Base-by-base conservation (phyloP, 2,113 vertebrate species). In the Pterocles gutturalis region DNA sequence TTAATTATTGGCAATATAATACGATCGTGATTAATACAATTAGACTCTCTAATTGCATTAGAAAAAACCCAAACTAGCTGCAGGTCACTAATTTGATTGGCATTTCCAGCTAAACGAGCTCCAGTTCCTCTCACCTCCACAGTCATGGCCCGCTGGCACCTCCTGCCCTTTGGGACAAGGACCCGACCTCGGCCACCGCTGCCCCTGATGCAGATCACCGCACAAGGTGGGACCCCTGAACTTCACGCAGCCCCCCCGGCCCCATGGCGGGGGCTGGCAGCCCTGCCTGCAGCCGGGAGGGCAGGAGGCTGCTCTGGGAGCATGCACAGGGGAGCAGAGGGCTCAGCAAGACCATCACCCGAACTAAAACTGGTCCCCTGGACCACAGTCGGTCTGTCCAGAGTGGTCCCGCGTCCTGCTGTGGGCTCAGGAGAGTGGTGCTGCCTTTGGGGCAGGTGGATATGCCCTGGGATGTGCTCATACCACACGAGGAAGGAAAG, bases 1-100 rank as follows among this genome's bases (percentile, higher is more conserved):
- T 96, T 92, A 96, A 96, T 96, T 92, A 96, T 95, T 92, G 91
- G 83, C 89, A 72, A 95, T 95, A 94, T 89, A 95, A 93, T 96
- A 92, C 38, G 38, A 10, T 11, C 38, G 38, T 87, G 86, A 97
- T 97, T 96, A 96, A 96, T 93, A 93, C 85, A 89, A 95, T 95
- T 93, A 97, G 70, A 83, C 83, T 33, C 53, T 90, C 86, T 96
- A 94, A 95, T 92, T 93, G 83, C 72, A 77, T 96, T 93, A 94
- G 93, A 22, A 92, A 95, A 94, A 22, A 51, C 13, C n/a, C 87
- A 94, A 90, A 58, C 77, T 61, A 66, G 69, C 89, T 84, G 11
- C 80, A 62, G 89, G 94, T 93, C 86, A 61, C 69, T 87, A 81
- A 92, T 89, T 64, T 31, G 94, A 92, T 72, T 54, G 91, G 20